A percentile compares a stretch with the other conserved stretches of the same genome.
phyloP scores from a whole-genome alignment of 2,113 vertebrate species.

The Ameiurus melas region DNA sequence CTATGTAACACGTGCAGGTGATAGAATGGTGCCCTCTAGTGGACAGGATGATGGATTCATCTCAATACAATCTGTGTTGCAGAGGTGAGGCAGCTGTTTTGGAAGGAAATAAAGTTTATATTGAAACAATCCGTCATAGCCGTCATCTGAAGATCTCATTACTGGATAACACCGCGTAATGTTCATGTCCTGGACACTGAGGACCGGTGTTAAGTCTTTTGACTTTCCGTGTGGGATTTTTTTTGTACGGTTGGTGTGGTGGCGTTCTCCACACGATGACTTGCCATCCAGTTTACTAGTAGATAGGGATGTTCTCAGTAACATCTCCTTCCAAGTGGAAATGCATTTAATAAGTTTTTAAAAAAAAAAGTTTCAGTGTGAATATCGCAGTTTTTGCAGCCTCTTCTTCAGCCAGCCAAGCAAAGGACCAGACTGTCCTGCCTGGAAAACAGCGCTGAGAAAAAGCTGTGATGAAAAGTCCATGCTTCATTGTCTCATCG shows the following conservation, averaged over 20 bases:
- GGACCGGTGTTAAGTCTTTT: background rate
- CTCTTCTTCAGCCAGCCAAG: background rate
- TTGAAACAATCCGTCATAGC: background rate
- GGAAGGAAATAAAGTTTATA: background rate
- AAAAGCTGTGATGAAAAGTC: constrained; percentile 14
- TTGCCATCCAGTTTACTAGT: background rate
- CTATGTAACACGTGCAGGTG: background rate
- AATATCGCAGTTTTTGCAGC: background rate
- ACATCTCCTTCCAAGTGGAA: background rate
- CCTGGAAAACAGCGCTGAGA: background rate
- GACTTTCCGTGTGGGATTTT: background rate
- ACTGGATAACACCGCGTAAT: background rate
- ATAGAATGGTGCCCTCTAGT: constrained; percentile 40
- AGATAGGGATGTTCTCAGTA: background rate
- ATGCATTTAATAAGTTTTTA: background rate
- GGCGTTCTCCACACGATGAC: background rate
- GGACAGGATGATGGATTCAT: constrained; percentile 3
- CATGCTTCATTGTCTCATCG: constrained; percentile 31
- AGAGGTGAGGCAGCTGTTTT: background rate
- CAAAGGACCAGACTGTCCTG: background rate
- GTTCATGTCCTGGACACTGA: background rate
- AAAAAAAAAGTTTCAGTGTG: background rate
- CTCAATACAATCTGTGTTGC: background rate
- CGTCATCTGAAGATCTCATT: background rate
- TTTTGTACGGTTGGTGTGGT: background rate